Evolutionary conservation across 2,797 vertebrate genomes (phyloP).

Genomic region (Eurystomus glaucurus): DNA sequence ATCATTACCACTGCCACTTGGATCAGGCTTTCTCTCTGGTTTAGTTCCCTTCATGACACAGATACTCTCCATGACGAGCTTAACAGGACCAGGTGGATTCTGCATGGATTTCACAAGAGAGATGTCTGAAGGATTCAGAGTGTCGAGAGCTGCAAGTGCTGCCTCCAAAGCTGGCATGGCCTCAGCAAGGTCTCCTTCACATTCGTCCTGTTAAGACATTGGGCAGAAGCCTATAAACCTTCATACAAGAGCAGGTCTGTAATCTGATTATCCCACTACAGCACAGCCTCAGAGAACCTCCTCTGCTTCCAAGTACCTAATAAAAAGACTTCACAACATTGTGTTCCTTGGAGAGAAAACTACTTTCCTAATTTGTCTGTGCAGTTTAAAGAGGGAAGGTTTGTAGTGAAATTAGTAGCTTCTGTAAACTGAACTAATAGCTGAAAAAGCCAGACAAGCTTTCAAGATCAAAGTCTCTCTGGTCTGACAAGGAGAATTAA

Average conservation of each 20-base stretch:
- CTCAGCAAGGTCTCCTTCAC: conserved; percentile 93
- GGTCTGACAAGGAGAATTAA: neutral
- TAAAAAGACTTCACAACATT: neutral
- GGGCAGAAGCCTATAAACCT: neutral
- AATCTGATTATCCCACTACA: neutral
- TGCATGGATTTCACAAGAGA: conserved; percentile 94
- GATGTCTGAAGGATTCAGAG: conserved; percentile 92
- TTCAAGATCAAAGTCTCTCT: neutral
- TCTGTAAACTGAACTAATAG: neutral
- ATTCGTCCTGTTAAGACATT: conserved; percentile 88
- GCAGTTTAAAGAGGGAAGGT: neutral
- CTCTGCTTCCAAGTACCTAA: neutral
- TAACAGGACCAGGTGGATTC: conserved; percentile 92
- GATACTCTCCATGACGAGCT: conserved; percentile 96
- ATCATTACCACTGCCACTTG: conserved; percentile 88
- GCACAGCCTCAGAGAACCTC: neutral
- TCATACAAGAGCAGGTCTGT: neutral
- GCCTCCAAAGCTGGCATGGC: conserved; percentile 93
- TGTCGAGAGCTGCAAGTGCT: conserved; percentile 91
- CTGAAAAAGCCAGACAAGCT: neutral
- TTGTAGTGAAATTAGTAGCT: neutral
- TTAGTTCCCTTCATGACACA: conserved; percentile 94
- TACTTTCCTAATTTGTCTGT: neutral
- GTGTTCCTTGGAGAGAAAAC: neutral
- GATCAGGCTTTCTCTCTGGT: conserved; percentile 93